A percentile compares a stretch with the other conserved stretches of the same genome.
Evolutionary conservation across 2,113 vertebrate genomes (phyloP).

Genomic region (Salvator merianae): DNA sequence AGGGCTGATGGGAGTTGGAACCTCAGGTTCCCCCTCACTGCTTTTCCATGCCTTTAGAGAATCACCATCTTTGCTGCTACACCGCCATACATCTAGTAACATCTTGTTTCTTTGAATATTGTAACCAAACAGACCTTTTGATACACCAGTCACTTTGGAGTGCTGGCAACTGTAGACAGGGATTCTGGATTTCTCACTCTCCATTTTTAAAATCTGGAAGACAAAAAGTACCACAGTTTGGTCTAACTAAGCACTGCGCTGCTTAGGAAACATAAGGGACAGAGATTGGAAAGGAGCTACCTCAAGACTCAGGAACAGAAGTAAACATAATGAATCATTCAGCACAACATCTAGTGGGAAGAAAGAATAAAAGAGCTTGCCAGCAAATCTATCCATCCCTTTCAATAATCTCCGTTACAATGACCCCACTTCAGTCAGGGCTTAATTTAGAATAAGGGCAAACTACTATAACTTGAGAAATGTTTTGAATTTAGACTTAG

Average conservation of each 20-base stretch:
- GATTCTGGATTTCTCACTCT: neutral
- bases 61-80: neutral
- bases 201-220: neutral
- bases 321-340: neutral
- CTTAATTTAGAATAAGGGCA: neutral
- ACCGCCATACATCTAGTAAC: neutral
- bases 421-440: neutral
- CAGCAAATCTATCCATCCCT: neutral
- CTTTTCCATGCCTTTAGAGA: neutral
- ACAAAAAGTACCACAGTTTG: neutral
- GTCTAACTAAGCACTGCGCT: neutral
- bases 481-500: neutral
- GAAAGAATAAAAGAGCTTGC: neutral
- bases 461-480: neutral
- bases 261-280: neutral
- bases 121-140: constrained; percentile 1
- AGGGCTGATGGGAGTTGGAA: no score
- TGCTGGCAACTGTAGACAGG: neutral
- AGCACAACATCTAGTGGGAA: neutral
- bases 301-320: neutral
- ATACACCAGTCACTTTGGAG: neutral
- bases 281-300: neutral
- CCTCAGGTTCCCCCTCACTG: no score
- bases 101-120: no score
- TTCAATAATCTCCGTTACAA: neutral